phyloP scores from a whole-genome alignment of 2,888 invertebrate genomes.

The Drosophila prostipennis region DNA sequence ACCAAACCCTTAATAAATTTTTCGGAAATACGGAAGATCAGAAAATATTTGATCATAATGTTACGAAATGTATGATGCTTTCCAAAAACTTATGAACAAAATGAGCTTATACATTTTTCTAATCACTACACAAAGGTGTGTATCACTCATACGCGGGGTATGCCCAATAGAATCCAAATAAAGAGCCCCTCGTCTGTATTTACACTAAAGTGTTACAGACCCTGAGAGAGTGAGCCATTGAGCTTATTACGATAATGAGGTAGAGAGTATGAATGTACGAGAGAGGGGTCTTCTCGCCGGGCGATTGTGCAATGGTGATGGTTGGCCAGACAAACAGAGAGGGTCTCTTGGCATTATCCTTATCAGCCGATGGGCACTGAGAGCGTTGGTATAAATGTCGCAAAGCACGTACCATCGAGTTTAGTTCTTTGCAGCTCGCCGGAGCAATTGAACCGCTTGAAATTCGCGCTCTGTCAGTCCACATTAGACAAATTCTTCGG shows the following conservation, averaged over 20 bases:
- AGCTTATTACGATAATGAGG: slow-evolving; percentile 45
- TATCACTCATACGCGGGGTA: slow-evolving; percentile 1
- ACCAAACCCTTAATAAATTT: too few relatives aligned
- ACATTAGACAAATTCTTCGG: slow-evolving; percentile 3
- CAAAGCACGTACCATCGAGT: slow-evolving; percentile 57
- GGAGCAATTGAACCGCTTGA: slow-evolving; percentile 55
- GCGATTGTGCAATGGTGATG: slow-evolving; percentile 57
- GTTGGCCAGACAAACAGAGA: slow-evolving; percentile 15
- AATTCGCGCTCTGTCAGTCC: slow-evolving; percentile 8
- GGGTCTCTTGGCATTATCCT: slow-evolving; percentile 56
- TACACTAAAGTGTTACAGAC: slow-evolving; percentile 30
- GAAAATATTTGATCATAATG: too few relatives aligned
- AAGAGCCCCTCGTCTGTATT: background rate
- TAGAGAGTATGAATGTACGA: slow-evolving; percentile 10
- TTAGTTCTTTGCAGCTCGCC: slow-evolving; percentile 71
- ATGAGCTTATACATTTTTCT: background rate
- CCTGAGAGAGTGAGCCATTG: slow-evolving; percentile 49
- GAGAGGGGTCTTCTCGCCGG: slow-evolving; percentile 7
- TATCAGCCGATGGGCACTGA: slow-evolving; percentile 56
- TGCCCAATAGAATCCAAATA: slow-evolving; percentile 6
- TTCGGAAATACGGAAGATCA: too few relatives aligned
- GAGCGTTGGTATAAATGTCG: slow-evolving; percentile 63
- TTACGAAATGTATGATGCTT: too few relatives aligned
- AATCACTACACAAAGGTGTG: background rate
- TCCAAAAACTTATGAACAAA: too few relatives aligned